These are phyloP conservation scores for Potamarius usumacintae DNA, from an alignment of 2,113 vertebrate genomes.

Conservation along the genomic window DNA sequence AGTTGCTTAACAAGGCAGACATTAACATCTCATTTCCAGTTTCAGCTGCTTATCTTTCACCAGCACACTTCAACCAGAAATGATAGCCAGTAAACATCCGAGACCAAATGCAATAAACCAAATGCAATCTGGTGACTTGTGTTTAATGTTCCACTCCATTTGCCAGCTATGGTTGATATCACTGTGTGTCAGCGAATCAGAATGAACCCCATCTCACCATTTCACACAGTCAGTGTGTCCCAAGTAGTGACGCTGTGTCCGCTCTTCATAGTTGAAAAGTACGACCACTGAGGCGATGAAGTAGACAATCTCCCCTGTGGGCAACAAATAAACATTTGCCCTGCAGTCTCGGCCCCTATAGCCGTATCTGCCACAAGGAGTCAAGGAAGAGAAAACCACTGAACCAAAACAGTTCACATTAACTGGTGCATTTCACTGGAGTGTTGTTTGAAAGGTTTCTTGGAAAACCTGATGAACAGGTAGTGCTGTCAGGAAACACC, in stretches of 20 bases:
- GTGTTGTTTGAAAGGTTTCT: not conserved
- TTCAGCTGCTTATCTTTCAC: not conserved
- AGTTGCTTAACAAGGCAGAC: not conserved
- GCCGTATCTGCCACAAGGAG: constrained; percentile 80
- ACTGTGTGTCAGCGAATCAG: not conserved
- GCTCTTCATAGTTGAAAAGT: constrained; percentile 92
- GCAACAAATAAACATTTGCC: constrained; percentile 93
- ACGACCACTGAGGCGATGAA: constrained; percentile 94
- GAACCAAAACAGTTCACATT: not conserved
- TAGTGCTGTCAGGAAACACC: not conserved
- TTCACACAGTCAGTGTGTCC: constrained; percentile 97
- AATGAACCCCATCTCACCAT: constrained; percentile 78
- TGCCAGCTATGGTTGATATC: not conserved
- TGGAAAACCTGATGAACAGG: not conserved
- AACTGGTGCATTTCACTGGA: not conserved
- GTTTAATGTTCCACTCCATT: not conserved
- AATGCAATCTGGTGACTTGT: not conserved
- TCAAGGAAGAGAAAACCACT: constrained; percentile 66
- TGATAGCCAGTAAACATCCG: not conserved
- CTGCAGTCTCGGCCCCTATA: constrained; percentile 94
- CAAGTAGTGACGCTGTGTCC: constrained; percentile 92
- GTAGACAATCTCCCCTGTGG: constrained; percentile 95
- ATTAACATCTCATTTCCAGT: constrained; percentile 31
- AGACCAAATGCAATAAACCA: not conserved
- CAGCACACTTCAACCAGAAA: not conserved